Base-by-base conservation (phyloP, 1,140 invertebrate genomes). In the Macrotrachela quadricornifera region DNA sequence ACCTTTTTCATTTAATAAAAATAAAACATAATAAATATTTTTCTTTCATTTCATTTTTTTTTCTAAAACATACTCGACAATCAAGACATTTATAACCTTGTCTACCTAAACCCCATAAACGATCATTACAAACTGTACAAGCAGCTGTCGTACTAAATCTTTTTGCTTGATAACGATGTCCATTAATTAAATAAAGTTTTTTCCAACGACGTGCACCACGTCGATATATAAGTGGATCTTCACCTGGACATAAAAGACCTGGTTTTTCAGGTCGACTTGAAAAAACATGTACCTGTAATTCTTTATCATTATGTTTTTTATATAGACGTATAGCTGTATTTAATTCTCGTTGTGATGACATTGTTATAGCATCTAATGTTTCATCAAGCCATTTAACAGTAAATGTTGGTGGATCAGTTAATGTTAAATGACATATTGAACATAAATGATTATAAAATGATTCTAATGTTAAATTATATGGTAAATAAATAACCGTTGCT, bases 381-480 rank as follows among this genome's bases (percentile, higher is more conserved):
- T 97, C 91, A 71, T 99, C 94, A 49, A 99, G 82, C 90, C 91
- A 97, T 72, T 99, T 99, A 76, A 97, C 87, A n/a, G 53, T 54
- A 17, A 54, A 49, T 30, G 21, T 30, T 30, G 21, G 21, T 30
- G 21, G 21, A 30, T 30, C 21, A 30, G 21, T 30, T 8, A 2
- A 30, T 30, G 2, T 30, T 30, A 30, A 30, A 30, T 30, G 21
- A 30, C 21, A 30, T 30, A 30, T 30, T 30, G 21, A 30, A 30
- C 21, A 30, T 30, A 30, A 8, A 30, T 30, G 21, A 30, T 2
- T 30, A 30, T 30, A 30, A 8, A 30, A 30, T 30, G 21, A 30
- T 30, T 30, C 21, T 30, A 30, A 30, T 30, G 21, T 30, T 30
- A 30, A 30, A 30, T 30, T 30, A 30, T 30, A 30, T 30, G 21